Conservation (phyloP, 1,140 invertebrate species). For the Drosophila arizonae region DNA sequence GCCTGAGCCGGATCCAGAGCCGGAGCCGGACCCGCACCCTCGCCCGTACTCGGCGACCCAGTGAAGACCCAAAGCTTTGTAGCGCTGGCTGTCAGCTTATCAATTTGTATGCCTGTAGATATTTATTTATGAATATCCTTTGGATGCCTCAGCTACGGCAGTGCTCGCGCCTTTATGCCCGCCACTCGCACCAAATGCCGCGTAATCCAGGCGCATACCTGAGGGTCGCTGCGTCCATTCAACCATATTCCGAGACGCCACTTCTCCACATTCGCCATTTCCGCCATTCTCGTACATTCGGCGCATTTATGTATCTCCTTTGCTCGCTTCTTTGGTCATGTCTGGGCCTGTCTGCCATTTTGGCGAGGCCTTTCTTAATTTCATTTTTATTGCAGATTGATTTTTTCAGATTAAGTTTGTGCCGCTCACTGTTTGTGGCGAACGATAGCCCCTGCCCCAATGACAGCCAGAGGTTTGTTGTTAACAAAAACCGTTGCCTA, state of each 20-base stretch:
- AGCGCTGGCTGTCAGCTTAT: constrained; percentile 64
- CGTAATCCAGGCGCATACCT: constrained; percentile 77
- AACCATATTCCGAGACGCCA: constrained; percentile 33
- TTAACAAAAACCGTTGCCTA: constrained; percentile 36
- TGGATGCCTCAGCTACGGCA: constrained; percentile 44
- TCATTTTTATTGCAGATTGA: constrained; percentile 81
- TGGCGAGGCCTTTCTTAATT: constrained; percentile 67
- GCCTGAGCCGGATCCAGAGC: constrained; percentile 17
- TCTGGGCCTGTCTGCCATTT: constrained; percentile 45
- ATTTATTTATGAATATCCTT: constrained; percentile 81
- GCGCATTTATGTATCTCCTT: neutral
- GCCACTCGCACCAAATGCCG: constrained; percentile 57
- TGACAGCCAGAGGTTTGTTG: neutral
- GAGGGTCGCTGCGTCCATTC: constrained; percentile 41
- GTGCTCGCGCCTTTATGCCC: constrained; percentile 52
- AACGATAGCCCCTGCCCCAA: neutral
- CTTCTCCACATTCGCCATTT: neutral
- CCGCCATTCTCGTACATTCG: neutral
- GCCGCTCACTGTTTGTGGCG: constrained; percentile 33
- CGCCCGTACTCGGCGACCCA: constrained; percentile 11
- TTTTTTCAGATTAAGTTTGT: constrained; percentile 78
- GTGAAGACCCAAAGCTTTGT: constrained; percentile 14
- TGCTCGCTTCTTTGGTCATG: constrained; percentile 8
- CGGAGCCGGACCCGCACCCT: constrained; percentile 5
- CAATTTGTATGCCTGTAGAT: constrained; percentile 80